phyloP scores from a whole-genome alignment of 2,113 vertebrate genomes.

The Mionectes macconnelli region DNA sequence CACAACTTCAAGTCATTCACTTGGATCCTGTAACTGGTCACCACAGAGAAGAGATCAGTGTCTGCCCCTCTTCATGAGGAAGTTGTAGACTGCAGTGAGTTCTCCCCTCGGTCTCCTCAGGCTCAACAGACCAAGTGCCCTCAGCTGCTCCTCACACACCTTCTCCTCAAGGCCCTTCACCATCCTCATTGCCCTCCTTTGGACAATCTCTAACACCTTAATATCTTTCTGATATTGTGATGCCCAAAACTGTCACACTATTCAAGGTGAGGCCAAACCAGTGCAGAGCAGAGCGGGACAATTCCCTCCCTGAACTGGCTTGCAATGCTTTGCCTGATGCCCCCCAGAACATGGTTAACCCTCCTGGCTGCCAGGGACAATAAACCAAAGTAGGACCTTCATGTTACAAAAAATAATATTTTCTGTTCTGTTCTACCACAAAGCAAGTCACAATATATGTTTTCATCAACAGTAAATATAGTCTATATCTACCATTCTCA shows the following conservation, averaged over 20 bases:
- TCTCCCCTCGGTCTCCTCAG: not conserved
- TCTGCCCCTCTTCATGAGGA: not conserved
- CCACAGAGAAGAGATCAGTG: not conserved
- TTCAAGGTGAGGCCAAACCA: not conserved
- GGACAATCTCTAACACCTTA: not conserved
- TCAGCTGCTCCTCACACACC: not conserved
- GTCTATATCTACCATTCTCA: not conserved
- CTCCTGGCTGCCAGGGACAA: not conserved
- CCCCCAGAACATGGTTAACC: not conserved
- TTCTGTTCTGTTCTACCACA: not conserved
- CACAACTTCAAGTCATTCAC: not conserved
- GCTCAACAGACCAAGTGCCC: not conserved
- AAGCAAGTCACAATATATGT: not conserved
- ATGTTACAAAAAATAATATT: not conserved
- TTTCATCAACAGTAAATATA: not conserved
- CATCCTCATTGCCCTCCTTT: not conserved
- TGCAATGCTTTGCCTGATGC: not conserved
- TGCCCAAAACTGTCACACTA: not conserved
- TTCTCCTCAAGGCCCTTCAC: not conserved
- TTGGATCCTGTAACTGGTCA: not conserved
- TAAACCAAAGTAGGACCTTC: not conserved
- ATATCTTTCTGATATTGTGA: not conserved
- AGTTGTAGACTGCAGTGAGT: not conserved
- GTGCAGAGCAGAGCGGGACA: not conserved
- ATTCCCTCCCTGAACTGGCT: not conserved